phyloP scores from a whole-genome alignment of 2,113 vertebrate genomes.

The Thryonomys swinderianus region DNA sequence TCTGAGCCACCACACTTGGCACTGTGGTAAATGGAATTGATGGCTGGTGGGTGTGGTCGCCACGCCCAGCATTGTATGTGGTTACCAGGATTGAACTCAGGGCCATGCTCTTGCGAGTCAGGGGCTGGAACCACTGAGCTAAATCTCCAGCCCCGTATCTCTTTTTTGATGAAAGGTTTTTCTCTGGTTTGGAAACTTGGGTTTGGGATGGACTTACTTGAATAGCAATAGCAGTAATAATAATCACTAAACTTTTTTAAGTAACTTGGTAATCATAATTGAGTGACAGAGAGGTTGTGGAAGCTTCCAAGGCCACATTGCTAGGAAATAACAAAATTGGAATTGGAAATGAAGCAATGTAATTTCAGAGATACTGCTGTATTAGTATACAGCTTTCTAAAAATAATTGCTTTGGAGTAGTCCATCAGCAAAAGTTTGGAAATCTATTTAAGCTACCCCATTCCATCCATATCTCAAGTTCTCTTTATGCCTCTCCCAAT shows the following conservation, averaged over 20 bases:
- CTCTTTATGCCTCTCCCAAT: background rate
- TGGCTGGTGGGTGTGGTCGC: too few species aligned
- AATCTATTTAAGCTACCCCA: background rate
- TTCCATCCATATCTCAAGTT: background rate
- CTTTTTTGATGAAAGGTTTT: background rate
- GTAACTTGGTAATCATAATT: background rate
- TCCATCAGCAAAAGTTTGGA: background rate
- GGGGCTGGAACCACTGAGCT: too few species aligned
- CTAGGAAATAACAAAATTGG: slow-evolving; percentile 4
- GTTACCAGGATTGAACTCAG: too few species aligned
- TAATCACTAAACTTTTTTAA: background rate
- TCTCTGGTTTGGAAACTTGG: background rate
- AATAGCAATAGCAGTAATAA: background rate
- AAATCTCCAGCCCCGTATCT: too few species aligned
- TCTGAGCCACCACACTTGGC: too few species aligned
- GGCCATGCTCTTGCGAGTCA: too few species aligned
- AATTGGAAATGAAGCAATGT: background rate
- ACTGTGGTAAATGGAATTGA: too few species aligned
- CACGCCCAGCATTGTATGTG: too few species aligned
- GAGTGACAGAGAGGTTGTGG: background rate
- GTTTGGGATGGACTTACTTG: background rate
- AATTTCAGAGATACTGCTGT: background rate
- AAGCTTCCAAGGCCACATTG: background rate
- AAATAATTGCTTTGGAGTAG: background rate
- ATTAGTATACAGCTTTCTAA: background rate